Conservation (phyloP, 2,888 invertebrate genomes). For the Crocallis elinguaria region DNA sequence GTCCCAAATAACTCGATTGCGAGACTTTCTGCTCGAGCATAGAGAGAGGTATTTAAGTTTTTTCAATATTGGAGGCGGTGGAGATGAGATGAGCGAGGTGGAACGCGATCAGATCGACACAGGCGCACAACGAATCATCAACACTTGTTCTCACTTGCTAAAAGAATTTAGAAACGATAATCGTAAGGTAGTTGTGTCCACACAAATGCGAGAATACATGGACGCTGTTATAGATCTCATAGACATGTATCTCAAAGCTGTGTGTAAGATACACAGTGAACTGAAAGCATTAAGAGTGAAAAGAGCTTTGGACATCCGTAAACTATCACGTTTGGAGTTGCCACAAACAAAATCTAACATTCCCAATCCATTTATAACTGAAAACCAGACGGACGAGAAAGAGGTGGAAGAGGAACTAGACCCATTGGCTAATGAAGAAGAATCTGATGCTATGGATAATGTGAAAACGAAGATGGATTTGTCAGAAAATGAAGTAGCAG, state of each 20-base stretch:
- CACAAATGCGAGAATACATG: slow-evolving; percentile 91
- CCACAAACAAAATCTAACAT: slow-evolving; percentile 59
- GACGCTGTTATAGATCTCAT: slow-evolving; percentile 90
- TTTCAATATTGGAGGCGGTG: slow-evolving; percentile 87
- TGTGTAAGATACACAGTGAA: slow-evolving; percentile 95
- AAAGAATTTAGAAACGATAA: slow-evolving; percentile 90
- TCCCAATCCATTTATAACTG: slow-evolving; percentile 62
- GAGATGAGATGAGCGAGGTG: slow-evolving; percentile 90
- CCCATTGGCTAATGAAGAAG: slow-evolving; percentile 37
- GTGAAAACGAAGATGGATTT: slow-evolving; percentile 64
- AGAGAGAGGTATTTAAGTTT: slow-evolving; percentile 94
- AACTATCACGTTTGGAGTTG: slow-evolving; percentile 89
- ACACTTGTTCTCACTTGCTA: slow-evolving; percentile 90
- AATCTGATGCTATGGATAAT: slow-evolving; percentile 46
- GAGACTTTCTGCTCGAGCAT: slow-evolving; percentile 92
- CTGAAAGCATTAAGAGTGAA: slow-evolving; percentile 95
- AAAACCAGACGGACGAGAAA: too few relatives aligned
- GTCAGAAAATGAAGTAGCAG: slow-evolving; percentile 75
- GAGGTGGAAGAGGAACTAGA: slow-evolving; percentile 47
- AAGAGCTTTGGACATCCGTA: slow-evolving; percentile 92
- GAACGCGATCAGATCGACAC: slow-evolving; percentile 95
- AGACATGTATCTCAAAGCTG: slow-evolving; percentile 92
- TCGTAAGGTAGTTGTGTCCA: slow-evolving; percentile 72
- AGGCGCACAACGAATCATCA: slow-evolving; percentile 93
- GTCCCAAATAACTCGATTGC: slow-evolving; percentile 90